Evolutionary conservation across 2,797 vertebrate species (phyloP).

Genomic region (Tapirus indicus): DNA sequence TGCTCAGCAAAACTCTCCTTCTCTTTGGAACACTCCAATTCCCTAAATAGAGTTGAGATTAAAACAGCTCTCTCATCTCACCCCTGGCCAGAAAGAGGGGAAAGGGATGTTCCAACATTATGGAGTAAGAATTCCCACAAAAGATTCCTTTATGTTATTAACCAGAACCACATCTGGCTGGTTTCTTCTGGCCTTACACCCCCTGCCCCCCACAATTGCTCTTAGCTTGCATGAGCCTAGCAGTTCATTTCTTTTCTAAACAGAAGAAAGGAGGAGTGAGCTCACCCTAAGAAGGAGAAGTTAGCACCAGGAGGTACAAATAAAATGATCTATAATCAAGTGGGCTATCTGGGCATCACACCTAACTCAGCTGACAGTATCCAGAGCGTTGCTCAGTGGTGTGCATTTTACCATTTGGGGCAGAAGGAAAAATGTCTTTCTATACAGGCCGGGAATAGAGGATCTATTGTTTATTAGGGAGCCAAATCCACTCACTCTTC

Average conservation of each 20-base stretch:
- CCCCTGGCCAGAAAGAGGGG: neutral
- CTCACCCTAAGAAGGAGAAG: neutral
- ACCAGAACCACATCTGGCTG: neutral
- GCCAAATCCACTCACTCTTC: constrained; percentile 15
- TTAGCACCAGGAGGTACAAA: neutral
- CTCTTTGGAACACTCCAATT: constrained; percentile 63
- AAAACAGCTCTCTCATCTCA: constrained; percentile 68
- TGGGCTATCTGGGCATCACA: neutral
- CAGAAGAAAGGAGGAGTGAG: neutral
- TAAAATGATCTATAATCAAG: neutral
- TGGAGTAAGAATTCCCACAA: neutral
- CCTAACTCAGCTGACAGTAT: neutral
- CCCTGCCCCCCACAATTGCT: neutral
- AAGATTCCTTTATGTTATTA: neutral
- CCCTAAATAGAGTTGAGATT: constrained; percentile 66
- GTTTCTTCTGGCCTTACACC: neutral
- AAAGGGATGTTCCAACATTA: constrained; percentile 15
- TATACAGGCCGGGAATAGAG: neutral
- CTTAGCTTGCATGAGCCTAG: neutral
- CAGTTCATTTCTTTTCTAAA: constrained; percentile 53
- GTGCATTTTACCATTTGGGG: constrained; percentile 21
- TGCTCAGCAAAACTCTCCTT: constrained; percentile 43
- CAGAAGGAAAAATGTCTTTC: neutral
- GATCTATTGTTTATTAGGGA: neutral
- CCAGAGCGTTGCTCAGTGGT: neutral